Evolutionary conservation across 1,140 invertebrate genomes (phyloP).

Genomic region (Calephelis nemesis): DNA sequence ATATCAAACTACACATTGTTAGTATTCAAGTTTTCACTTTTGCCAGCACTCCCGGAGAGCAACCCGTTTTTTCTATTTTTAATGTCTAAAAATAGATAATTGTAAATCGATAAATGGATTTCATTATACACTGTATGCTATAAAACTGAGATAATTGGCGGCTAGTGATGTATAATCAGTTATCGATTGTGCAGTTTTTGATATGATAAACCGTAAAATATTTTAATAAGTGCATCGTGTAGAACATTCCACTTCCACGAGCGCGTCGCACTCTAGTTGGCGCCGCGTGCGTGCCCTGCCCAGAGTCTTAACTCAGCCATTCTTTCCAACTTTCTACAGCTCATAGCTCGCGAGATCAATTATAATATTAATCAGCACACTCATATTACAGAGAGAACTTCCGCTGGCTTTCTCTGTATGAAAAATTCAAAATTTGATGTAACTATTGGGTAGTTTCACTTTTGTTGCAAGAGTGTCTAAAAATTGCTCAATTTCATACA

Average conservation of each 20-base stretch:
- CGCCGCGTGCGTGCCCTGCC: slow-evolving; percentile 51
- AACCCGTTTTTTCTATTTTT: too few relatives aligned
- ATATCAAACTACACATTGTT: too few relatives aligned
- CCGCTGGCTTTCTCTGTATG: slow-evolving; percentile 44
- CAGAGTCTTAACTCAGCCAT: slow-evolving; percentile 46
- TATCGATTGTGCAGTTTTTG: not conserved
- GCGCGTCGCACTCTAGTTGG: slow-evolving; percentile 68
- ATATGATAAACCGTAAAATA: slow-evolving; percentile 16
- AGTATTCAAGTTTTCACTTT: too few relatives aligned
- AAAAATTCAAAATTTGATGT: slow-evolving; percentile 23
- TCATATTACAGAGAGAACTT: slow-evolving; percentile 57
- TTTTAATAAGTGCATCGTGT: slow-evolving; percentile 42
- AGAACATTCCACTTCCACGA: slow-evolving; percentile 52
- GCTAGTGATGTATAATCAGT: too few relatives aligned
- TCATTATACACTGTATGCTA: too few relatives aligned
- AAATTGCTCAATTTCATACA: too few relatives aligned
- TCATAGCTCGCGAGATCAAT: slow-evolving; percentile 69
- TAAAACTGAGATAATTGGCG: too few relatives aligned
- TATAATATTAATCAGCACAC: slow-evolving; percentile 76
- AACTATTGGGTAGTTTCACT: slow-evolving; percentile 17
- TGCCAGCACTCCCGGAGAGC: too few relatives aligned
- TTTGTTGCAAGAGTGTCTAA: not conserved
- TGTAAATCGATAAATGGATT: too few relatives aligned
- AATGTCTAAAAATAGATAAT: too few relatives aligned
- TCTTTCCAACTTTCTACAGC: slow-evolving; percentile 76